A percentile compares a stretch with the other conserved stretches of the same genome.
These are phyloP conservation scores for Gymnoscelis rufifasciata DNA, from an alignment of 2,888 invertebrate genomes.

Conservation along the genomic window DNA sequence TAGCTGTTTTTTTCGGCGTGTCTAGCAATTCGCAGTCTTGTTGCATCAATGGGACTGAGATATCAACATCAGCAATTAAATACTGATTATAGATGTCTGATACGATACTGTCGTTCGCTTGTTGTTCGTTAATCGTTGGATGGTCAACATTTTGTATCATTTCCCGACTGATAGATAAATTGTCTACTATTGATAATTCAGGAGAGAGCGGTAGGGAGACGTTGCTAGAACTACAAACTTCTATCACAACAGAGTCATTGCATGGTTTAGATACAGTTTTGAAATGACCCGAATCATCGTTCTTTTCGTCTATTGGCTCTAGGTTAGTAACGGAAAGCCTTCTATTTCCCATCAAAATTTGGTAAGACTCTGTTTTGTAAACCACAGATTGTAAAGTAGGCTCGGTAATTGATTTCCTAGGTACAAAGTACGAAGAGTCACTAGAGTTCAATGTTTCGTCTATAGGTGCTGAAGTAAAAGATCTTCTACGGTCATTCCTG, in stretches of 20 bases:
- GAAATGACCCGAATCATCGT: conserved; percentile 25
- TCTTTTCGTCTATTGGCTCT: conserved; percentile 48
- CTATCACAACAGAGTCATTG: conserved; percentile 11
- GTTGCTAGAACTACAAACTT: conserved; percentile 50
- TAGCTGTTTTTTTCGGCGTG: conserved; percentile 15
- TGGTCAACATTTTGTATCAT: conserved; percentile 33
- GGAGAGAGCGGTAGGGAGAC: conserved; percentile 61
- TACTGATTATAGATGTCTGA: conserved; percentile 38
- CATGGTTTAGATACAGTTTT: conserved; percentile 23
- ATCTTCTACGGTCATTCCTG: conserved; percentile 35
- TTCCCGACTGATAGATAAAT: conserved; percentile 53
- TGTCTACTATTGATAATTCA: conserved; percentile 66
- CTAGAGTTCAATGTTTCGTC: conserved; percentile 37
- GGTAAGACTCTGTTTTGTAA: conserved; percentile 61
- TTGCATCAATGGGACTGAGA: conserved; percentile 57
- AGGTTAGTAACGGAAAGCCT: conserved; percentile 32
- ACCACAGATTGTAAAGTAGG: conserved; percentile 40
- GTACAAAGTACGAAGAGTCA: conserved; percentile 37
- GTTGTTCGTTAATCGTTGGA: conserved; percentile 44
- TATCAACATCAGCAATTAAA: conserved; percentile 46
- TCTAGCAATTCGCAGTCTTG: conserved; percentile 45
- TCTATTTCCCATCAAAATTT: conserved; percentile 44
- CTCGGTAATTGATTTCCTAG: conserved; percentile 24
- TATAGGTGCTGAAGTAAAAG: conserved; percentile 19
- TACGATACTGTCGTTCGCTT: conserved; percentile 28